These are phyloP conservation scores for Plestiodon gilberti DNA, from an alignment of 2,113 vertebrate genomes.

Conservation along the genomic window DNA sequence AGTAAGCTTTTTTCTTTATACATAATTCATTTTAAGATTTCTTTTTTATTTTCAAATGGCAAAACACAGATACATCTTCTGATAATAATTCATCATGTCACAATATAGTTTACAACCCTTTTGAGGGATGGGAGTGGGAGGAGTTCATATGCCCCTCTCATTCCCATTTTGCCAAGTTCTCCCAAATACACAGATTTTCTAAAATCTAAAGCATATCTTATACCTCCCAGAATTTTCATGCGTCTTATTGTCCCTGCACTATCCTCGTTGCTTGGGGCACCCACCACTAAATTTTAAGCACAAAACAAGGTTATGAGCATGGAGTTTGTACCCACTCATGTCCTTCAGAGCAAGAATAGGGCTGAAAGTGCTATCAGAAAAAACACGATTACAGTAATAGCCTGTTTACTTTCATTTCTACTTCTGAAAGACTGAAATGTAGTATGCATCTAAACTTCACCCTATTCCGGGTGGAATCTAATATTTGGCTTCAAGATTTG, in stretches of 20 bases:
- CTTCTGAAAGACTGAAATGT: neutral
- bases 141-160: neutral
- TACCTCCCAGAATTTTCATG: too few species aligned
- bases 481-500: neutral
- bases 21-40: neutral
- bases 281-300: neutral
- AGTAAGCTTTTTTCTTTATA: slow-evolving; percentile 73
- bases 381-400: too few species aligned
- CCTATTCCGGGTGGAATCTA: neutral
- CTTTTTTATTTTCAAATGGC: neutral
- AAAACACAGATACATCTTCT: neutral
- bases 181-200: too few species aligned
- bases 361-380: neutral
- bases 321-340: neutral
- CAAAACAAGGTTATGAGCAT: neutral
- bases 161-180: neutral
- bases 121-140: too few species aligned
- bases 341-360: neutral
- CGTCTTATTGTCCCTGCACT: neutral
- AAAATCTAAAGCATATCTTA: neutral
- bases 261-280: neutral
- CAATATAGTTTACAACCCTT: neutral
- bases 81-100: neutral
- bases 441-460: neutral
- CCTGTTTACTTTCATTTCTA: neutral